Percentiles rank a stretch among this genome's conserved stretches.
Evolutionary conservation across 2,888 invertebrate species (phyloP).

Genomic region (Ferdinandea cuprea): DNA sequence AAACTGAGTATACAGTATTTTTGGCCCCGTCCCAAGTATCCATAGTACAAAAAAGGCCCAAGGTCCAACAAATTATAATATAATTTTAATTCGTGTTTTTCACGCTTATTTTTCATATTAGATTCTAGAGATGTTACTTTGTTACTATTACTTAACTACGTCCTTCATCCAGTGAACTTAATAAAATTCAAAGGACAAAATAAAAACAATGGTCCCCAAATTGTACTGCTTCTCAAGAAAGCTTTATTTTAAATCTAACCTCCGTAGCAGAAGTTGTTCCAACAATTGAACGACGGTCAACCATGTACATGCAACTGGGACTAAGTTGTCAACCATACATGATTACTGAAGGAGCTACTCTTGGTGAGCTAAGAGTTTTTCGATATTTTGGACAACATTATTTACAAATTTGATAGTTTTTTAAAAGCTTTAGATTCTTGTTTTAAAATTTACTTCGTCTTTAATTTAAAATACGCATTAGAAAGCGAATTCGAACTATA

Average conservation of each 20-base stretch:
- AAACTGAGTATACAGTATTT: too few relatives aligned
- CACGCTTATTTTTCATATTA: too few relatives aligned
- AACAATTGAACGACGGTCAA: too few relatives aligned
- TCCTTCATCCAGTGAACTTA: background rate
- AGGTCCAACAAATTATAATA: too few relatives aligned
- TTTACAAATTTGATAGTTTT: background rate
- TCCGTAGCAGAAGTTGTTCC: background rate
- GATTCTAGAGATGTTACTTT: background rate
- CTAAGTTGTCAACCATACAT: background rate
- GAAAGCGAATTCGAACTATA: conserved; percentile 2
- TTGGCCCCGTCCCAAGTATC: too few relatives aligned
- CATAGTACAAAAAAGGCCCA: too few relatives aligned
- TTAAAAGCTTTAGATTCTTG: conserved; percentile 1
- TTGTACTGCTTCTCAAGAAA: background rate
- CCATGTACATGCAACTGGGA: too few relatives aligned
- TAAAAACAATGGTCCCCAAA: background rate
- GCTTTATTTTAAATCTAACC: background rate
- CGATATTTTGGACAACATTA: background rate
- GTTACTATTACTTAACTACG: background rate
- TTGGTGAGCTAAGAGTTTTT: background rate
- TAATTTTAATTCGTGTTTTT: too few relatives aligned
- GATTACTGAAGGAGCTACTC: background rate
- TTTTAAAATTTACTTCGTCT: conserved; percentile 4
- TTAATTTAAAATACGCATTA: conserved; percentile 3
- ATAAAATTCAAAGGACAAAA: background rate